phyloP scores from a whole-genome alignment of 2,113 vertebrate genomes.

The Merops nubicus region DNA sequence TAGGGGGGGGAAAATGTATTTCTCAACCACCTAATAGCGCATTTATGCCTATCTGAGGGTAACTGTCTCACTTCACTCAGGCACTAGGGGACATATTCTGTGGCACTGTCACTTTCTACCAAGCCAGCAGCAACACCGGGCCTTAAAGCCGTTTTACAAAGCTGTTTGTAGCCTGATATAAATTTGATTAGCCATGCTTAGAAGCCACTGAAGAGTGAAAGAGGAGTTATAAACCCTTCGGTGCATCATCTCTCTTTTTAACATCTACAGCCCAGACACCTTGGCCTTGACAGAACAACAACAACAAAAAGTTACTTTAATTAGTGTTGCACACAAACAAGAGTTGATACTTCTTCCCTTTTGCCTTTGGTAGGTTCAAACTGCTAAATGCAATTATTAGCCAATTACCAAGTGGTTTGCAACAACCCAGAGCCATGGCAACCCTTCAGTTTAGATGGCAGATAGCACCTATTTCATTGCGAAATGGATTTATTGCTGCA shows the following conservation, averaged over 20 bases:
- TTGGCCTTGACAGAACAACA: not conserved
- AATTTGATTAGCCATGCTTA: slow-evolving; percentile 20
- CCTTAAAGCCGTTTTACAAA: slow-evolving; percentile 12
- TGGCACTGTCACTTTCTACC: slow-evolving; percentile 15
- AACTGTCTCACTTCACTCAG: slow-evolving; percentile 51
- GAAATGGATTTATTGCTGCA: not conserved
- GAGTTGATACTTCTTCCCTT: not conserved
- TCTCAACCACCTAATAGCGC: slow-evolving; percentile 58
- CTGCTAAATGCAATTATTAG: not conserved
- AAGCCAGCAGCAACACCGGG: not conserved
- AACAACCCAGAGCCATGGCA: slow-evolving; percentile 15
- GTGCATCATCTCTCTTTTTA: not conserved
- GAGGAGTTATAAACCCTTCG: not conserved
- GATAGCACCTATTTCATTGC: not conserved
- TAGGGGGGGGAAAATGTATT: not conserved
- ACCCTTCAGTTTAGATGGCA: slow-evolving; percentile 12
- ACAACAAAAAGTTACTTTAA: not conserved
- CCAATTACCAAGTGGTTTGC: not conserved
- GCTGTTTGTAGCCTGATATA: not conserved
- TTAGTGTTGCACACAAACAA: not conserved
- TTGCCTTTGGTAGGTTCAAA: not conserved
- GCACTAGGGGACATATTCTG: slow-evolving; percentile 15
- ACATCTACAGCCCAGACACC: not conserved
- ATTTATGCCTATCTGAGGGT: slow-evolving; percentile 63
- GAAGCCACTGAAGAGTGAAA: not conserved